These are phyloP conservation scores for Chrysopa pallens DNA, from an alignment of 1,140 invertebrate species.

Conservation along the genomic window DNA sequence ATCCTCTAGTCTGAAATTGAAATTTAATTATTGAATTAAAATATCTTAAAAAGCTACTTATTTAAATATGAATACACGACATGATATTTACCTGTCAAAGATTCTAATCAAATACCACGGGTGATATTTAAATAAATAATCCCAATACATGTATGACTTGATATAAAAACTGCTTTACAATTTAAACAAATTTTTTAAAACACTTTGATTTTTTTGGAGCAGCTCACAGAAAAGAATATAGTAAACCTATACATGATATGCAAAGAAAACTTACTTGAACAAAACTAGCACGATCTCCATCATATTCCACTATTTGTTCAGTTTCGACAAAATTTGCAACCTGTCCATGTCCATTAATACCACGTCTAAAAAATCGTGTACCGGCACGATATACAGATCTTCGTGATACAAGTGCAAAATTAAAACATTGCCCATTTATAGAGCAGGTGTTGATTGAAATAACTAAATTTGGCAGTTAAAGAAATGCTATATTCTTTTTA, in stretches of 20 bases:
- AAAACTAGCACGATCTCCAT: constrained; percentile 68
- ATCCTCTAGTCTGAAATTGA: constrained; percentile 52
- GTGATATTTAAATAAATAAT: not conserved
- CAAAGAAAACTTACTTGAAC: constrained; percentile 66
- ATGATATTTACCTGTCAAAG: no score
- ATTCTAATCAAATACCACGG: no score
- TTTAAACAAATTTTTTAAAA: no score
- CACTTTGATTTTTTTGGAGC: no score
- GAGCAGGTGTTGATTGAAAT: constrained; percentile 62
- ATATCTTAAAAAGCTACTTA: constrained; percentile 1
- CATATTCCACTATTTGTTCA: constrained; percentile 58
- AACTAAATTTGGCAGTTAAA: constrained; percentile 33
- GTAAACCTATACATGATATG: no score
- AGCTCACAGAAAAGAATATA: no score
- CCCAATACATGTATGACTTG: no score
- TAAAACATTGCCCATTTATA: constrained; percentile 65
- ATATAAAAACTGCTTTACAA: no score
- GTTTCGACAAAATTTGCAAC: constrained; percentile 98
- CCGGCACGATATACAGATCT: constrained; percentile 68
- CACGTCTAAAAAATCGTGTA: constrained; percentile 66
- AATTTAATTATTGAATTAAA: not conserved
- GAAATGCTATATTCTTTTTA: constrained; percentile 6
- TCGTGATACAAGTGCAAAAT: constrained; percentile 77
- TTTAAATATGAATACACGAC: no score
- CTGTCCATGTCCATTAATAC: constrained; percentile 65